phyloP scores from a whole-genome alignment of 2,797 vertebrate genomes.

The Channallabes apus region DNA sequence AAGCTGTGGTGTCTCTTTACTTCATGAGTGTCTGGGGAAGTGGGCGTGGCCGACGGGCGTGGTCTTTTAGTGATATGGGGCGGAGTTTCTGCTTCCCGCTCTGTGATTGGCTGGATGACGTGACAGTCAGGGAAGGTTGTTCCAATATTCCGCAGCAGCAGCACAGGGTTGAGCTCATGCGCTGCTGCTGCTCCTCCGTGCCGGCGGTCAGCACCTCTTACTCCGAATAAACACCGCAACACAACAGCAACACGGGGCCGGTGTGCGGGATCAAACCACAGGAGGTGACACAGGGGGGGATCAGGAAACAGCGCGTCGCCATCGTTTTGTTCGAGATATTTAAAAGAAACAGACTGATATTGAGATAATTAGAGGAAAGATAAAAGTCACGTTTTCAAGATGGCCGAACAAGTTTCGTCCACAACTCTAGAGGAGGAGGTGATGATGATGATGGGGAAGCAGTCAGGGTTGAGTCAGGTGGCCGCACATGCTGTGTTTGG shows the following conservation, averaged over 20 bases:
- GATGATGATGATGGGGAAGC: conserved; percentile 62
- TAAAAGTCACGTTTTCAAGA: conserved; percentile 56
- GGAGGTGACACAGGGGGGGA: conserved; percentile 11
- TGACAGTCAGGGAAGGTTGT: conserved; percentile 41
- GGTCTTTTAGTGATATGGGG: neutral
- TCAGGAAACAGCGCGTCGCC: conserved; percentile 1
- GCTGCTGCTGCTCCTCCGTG: conserved; percentile 54
- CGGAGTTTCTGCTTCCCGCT: neutral
- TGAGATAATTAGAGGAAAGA: neutral
- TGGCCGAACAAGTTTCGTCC: conserved; percentile 72
- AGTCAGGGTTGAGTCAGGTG: conserved; percentile 35
- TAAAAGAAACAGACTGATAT: neutral
- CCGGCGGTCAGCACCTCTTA: conserved; percentile 57
- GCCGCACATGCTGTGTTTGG: neutral
- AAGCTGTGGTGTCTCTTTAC: too few relatives aligned
- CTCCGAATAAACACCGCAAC: conserved; percentile 11
- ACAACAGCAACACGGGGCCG: neutral
- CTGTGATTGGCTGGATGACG: conserved; percentile 56
- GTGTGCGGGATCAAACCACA: conserved; percentile 33
- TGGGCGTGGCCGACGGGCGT: conserved; percentile 28
- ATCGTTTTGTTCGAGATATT: conserved; percentile 12
- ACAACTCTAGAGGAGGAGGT: conserved; percentile 57
- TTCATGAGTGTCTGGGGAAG: neutral
- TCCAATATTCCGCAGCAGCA: conserved; percentile 55
- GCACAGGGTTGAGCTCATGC: conserved; percentile 14